These are phyloP conservation scores for Pocillopora damicornis DNA, from an alignment of 64 coral and sea anemone species.

Conservation along the genomic window DNA sequence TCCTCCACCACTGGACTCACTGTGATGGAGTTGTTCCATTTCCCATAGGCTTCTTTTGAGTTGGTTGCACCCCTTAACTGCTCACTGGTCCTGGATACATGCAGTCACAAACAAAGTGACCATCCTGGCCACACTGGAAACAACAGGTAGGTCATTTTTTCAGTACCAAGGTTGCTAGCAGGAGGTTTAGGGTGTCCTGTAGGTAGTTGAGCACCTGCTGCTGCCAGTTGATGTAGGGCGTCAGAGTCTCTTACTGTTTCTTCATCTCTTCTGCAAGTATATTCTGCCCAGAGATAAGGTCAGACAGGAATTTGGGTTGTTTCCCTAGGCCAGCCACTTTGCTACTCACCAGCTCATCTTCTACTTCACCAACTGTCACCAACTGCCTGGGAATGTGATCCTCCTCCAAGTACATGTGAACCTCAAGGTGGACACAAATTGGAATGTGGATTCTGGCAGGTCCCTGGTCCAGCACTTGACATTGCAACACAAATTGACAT, in stretches of 20 bases:
- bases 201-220: slow-evolving; percentile 8
- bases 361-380: background rate
- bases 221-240: slow-evolving; percentile 15
- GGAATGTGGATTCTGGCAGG: slow-evolving; percentile 13
- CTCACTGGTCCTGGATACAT: background rate
- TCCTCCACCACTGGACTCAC: slow-evolving; percentile 40
- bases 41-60: background rate
- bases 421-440: slow-evolving; percentile 31
- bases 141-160: background rate
- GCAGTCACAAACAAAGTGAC: slow-evolving; percentile 25
- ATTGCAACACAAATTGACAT: background rate
- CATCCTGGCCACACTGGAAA: slow-evolving; percentile 12
- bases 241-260: slow-evolving; percentile 33
- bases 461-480: slow-evolving; percentile 43
- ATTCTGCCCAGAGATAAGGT: slow-evolving; percentile 31
- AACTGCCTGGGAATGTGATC: background rate
- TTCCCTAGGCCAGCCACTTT: background rate
- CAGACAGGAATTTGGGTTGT: background rate
- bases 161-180: background rate
- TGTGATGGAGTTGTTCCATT: slow-evolving; percentile 39
- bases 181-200: slow-evolving; percentile 8
- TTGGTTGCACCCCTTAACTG: background rate
- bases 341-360: background rate
- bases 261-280: slow-evolving; percentile 33
- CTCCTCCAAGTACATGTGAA: slow-evolving; percentile 23